phyloP scores from a whole-genome alignment of 2,888 invertebrate species.

The Ophioninae sp. region DNA sequence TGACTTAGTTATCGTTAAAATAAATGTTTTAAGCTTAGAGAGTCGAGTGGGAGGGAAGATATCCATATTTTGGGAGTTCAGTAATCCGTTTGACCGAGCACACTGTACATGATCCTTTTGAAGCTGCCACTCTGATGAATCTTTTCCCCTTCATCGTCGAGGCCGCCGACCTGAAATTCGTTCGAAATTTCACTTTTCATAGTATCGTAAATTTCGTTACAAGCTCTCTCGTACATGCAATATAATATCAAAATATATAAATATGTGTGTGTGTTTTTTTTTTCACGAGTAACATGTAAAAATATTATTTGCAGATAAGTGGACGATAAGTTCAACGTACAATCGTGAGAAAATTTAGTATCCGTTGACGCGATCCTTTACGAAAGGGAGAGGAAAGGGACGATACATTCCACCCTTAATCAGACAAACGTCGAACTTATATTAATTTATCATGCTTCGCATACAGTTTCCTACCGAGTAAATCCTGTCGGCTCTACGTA shows the following conservation, averaged over 20 bases:
- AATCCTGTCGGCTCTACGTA: slow-evolving; percentile 12
- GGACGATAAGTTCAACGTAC: slow-evolving; percentile 70
- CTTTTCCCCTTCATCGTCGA: slow-evolving; percentile 87
- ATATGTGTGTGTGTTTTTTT: background rate
- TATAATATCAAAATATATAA: background rate
- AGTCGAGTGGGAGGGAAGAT: slow-evolving; percentile 50
- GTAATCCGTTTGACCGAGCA: slow-evolving; percentile 89
- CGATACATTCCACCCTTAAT: slow-evolving; percentile 77
- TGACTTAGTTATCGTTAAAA: slow-evolving; percentile 67
- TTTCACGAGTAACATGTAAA: slow-evolving; percentile 10
- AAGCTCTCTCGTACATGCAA: slow-evolving; percentile 14
- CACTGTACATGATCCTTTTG: slow-evolving; percentile 95
- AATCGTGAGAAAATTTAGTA: slow-evolving; percentile 74
- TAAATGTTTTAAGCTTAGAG: slow-evolving; percentile 71
- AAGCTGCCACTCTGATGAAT: slow-evolving; percentile 96
- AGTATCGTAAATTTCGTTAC: background rate
- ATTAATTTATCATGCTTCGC: slow-evolving; percentile 64
- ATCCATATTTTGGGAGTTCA: slow-evolving; percentile 71
- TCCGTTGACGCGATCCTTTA: slow-evolving; percentile 77
- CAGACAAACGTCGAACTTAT: slow-evolving; percentile 69
- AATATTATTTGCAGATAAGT: slow-evolving; percentile 45
- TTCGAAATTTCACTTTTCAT: slow-evolving; percentile 12
- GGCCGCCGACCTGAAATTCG: slow-evolving; percentile 84
- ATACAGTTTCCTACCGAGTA: slow-evolving; percentile 42
- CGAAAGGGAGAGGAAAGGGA: slow-evolving; percentile 78